phyloP scores from a whole-genome alignment of 2,113 vertebrate genomes.

The rat (Rattus norvegicus) region DNA sequence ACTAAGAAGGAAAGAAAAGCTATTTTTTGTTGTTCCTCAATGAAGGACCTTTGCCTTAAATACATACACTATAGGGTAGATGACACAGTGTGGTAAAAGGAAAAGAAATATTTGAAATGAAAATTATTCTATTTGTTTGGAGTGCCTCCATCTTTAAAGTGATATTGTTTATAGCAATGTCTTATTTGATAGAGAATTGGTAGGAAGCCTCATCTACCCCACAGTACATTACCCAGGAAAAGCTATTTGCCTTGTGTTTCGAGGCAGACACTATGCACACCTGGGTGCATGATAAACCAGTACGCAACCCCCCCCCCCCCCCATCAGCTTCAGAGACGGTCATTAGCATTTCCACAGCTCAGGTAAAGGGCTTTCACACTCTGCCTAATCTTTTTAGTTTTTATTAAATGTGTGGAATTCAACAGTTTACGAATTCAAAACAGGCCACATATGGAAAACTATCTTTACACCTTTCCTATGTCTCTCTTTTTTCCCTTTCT shows the following conservation, averaged over 20 bases:
- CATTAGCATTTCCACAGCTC: constrained; percentile 10
- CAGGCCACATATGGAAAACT: constrained; percentile 6
- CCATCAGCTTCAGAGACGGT: neutral
- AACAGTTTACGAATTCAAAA: constrained; percentile 53
- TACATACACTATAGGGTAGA: neutral
- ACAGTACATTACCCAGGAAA: neutral
- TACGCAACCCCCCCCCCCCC: neutral
- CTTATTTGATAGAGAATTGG: neutral
- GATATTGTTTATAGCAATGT: neutral
- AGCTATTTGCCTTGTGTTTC: neutral
- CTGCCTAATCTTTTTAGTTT: neutral
- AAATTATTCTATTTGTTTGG: neutral
- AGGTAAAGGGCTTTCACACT: neutral
- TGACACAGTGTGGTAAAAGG: neutral
- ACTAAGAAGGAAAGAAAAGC: constrained; percentile 16
- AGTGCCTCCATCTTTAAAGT: neutral
- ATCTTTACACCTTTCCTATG: neutral
- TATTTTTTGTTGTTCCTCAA: neutral
- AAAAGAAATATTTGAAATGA: constrained; percentile 20
- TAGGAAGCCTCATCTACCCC: neutral
- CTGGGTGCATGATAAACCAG: neutral
- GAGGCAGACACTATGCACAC: neutral
- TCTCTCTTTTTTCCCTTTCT: neutral
- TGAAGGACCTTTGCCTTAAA: constrained; percentile 1
- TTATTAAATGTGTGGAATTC: constrained; percentile 52